Percentiles rank a stretch among this genome's conserved stretches.
Conservation (phyloP, 2,888 invertebrate species). For the Lordiphosa andalusiaca region DNA sequence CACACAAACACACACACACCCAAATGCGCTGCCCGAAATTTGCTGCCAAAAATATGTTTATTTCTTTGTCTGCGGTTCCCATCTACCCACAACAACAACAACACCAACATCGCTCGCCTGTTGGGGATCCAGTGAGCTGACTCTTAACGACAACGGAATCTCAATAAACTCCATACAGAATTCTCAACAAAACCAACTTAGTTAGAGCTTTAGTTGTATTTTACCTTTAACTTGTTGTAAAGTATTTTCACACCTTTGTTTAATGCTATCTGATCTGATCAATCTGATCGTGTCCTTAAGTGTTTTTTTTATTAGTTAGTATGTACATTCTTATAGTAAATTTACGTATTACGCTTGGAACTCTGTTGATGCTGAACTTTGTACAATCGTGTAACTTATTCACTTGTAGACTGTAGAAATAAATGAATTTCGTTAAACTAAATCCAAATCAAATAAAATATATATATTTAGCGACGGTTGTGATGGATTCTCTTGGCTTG, state of each 20-base stretch:
- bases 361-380: background rate
- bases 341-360: slow-evolving; percentile 11
- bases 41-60: slow-evolving; percentile 43
- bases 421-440: slow-evolving; percentile 17
- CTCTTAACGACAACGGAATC: slow-evolving; percentile 71
- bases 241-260: slow-evolving; percentile 2
- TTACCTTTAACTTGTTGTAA: slow-evolving; percentile 1
- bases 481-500: slow-evolving; percentile 26
- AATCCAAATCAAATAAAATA: slow-evolving; percentile 20
- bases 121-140: slow-evolving; percentile 68
- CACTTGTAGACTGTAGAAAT: slow-evolving; percentile 10
- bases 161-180: slow-evolving; percentile 61
- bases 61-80: slow-evolving; percentile 40
- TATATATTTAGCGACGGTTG: slow-evolving; percentile 20
- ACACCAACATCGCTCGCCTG: slow-evolving; percentile 15
- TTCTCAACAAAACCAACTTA: slow-evolving; percentile 34
- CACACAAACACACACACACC: slow-evolving; percentile 29
- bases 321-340: slow-evolving; percentile 20
- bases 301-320: background rate
- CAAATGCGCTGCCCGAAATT: slow-evolving; percentile 45
- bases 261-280: no score
- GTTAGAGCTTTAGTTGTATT: slow-evolving; percentile 15
- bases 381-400: slow-evolving; percentile 20
- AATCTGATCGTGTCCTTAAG: no score
- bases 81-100: slow-evolving; percentile 17